A percentile compares a stretch with the other conserved stretches of the same genome.
phyloP scores from a whole-genome alignment of 2,888 invertebrate species.

The Papilio protenor region DNA sequence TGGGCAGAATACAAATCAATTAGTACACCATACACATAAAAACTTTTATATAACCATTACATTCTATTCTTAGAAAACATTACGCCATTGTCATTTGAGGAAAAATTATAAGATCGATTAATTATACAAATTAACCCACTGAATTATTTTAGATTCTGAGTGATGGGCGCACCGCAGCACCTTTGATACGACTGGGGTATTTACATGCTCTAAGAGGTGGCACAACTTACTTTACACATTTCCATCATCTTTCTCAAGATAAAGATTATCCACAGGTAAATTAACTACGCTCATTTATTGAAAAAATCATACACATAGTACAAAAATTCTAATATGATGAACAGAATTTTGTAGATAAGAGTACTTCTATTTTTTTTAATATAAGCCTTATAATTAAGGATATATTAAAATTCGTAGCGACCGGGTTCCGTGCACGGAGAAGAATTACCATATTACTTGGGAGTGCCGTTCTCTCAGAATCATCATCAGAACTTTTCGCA shows the following conservation, averaged over 20 bases:
- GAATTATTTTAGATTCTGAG: slow-evolving; percentile 86
- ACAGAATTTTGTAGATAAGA: neutral
- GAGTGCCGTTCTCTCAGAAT: slow-evolving; percentile 89
- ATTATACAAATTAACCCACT: neutral
- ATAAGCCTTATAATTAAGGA: slow-evolving; percentile 14
- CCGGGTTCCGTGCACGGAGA: slow-evolving; percentile 93
- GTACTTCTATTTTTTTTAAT: neutral
- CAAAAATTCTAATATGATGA: no score
- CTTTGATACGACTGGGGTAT: slow-evolving; percentile 91
- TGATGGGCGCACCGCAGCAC: slow-evolving; percentile 96
- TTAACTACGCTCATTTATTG: neutral
- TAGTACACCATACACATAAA: no score
- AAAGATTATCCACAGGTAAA: slow-evolving; percentile 90
- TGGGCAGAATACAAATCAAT: no score
- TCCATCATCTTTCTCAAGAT: slow-evolving; percentile 93
- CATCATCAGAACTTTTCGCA: slow-evolving; percentile 89
- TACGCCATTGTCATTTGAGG: neutral
- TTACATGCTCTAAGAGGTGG: slow-evolving; percentile 91
- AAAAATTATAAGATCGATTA: neutral
- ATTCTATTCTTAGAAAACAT: no score
- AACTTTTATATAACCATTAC: no score
- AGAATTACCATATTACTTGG: slow-evolving; percentile 93
- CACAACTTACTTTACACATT: slow-evolving; percentile 94
- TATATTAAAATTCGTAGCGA: slow-evolving; percentile 75
- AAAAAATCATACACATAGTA: no score